A percentile compares a stretch with the other conserved stretches of the same genome.
Evolutionary conservation across 2,113 vertebrate genomes (phyloP).

Genomic region (Willisornis vidua): DNA sequence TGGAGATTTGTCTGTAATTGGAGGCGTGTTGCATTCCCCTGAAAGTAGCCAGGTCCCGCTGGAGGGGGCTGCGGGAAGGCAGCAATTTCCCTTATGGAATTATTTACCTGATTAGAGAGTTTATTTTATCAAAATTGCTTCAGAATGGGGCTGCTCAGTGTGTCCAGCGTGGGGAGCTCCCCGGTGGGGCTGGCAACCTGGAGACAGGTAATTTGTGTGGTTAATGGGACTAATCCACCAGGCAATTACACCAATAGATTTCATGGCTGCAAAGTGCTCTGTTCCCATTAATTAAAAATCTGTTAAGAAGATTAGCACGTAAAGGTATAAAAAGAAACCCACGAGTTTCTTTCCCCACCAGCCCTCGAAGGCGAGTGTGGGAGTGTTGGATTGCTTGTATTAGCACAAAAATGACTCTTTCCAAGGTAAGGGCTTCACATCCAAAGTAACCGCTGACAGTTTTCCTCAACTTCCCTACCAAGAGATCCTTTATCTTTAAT

Average conservation of each 20-base stretch:
- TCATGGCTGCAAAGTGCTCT: slow-evolving; percentile 28
- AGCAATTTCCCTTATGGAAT: slow-evolving; percentile 82
- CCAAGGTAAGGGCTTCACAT: not conserved
- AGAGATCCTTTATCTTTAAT: slow-evolving; percentile 51
- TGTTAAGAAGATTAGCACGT: slow-evolving; percentile 64
- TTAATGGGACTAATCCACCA: slow-evolving; percentile 56
- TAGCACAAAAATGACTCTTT: slow-evolving; percentile 7
- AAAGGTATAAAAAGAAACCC: slow-evolving; percentile 32
- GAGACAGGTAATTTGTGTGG: slow-evolving; percentile 66
- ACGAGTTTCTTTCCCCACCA: slow-evolving; percentile 7
- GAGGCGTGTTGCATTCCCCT: slow-evolving; percentile 76
- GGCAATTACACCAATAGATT: slow-evolving; percentile 28
- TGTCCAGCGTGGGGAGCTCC: slow-evolving; percentile 67
- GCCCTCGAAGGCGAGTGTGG: slow-evolving; percentile 11
- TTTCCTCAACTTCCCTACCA: not conserved
- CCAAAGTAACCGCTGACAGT: slow-evolving; percentile 11
- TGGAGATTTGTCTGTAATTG: slow-evolving; percentile 72
- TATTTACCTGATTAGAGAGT: slow-evolving; percentile 95
- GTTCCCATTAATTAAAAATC: slow-evolving; percentile 69
- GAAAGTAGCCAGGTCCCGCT: slow-evolving; percentile 84
- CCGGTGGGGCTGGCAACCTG: slow-evolving; percentile 41
- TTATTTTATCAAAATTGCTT: slow-evolving; percentile 84
- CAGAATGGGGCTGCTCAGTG: slow-evolving; percentile 62
- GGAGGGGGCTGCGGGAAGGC: slow-evolving; percentile 82
- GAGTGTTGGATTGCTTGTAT: slow-evolving; percentile 13